phyloP scores from a whole-genome alignment of 2,797 vertebrate species.

The Sebastes iracundus region DNA sequence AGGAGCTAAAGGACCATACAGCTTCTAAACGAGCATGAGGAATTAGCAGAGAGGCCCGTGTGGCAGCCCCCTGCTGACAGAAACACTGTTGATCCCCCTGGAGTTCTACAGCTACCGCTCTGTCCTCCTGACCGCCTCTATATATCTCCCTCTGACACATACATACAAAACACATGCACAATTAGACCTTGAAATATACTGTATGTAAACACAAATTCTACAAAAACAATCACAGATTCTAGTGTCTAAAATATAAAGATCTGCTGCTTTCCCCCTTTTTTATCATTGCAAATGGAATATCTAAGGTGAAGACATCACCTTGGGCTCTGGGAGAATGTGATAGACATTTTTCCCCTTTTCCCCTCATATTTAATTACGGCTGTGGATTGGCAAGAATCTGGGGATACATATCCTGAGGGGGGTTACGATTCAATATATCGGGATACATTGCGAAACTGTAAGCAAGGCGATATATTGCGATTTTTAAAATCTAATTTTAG shows the following conservation, averaged over 20 bases:
- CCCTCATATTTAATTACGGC: too few species aligned
- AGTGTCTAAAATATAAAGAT: background rate
- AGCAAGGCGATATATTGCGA: too few species aligned
- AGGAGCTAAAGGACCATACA: constrained; percentile 34
- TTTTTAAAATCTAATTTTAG: too few species aligned
- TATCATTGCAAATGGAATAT: background rate
- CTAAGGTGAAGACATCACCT: background rate
- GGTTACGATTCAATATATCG: too few species aligned
- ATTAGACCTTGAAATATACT: background rate
- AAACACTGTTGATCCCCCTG: constrained; percentile 46
- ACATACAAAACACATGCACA: background rate
- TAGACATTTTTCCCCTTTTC: background rate
- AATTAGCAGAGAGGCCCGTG: constrained; percentile 65
- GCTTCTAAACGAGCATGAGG: constrained; percentile 62
- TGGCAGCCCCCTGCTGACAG: constrained; percentile 65
- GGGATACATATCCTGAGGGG: too few species aligned
- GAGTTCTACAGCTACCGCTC: constrained; percentile 58
- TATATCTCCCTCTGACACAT: constrained; percentile 23
- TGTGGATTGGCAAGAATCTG: too few species aligned
- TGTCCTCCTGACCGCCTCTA: constrained; percentile 25
- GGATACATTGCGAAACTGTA: too few species aligned
- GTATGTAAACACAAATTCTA: background rate
- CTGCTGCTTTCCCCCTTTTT: background rate
- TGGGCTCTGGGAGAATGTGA: background rate
- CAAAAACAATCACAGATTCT: background rate